A percentile compares a stretch with the other conserved stretches of the same genome.
phyloP scores from a whole-genome alignment of 2,888 invertebrate species.

The Scaptomyza flava region DNA sequence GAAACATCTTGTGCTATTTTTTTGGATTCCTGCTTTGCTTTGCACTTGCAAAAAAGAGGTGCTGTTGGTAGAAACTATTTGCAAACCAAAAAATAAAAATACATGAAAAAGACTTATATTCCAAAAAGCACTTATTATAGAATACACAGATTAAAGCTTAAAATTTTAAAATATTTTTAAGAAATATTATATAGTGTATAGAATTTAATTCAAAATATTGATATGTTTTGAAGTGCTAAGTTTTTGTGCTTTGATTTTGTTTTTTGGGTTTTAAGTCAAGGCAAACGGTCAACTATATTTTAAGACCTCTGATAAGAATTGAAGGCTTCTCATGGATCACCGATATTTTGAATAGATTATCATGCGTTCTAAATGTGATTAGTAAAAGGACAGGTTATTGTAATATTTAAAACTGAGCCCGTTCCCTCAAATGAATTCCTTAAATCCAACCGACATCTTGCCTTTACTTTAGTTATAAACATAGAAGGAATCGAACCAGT shows the following conservation, averaged over 20 bases:
- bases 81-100: too few relatives aligned
- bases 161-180: too few relatives aligned
- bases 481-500: too few relatives aligned
- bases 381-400: background rate
- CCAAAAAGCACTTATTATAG: too few relatives aligned
- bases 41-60: constrained; percentile 21
- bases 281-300: constrained; percentile 40
- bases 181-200: too few relatives aligned
- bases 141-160: too few relatives aligned
- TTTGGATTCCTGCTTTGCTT: background rate
- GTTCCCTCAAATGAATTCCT: too few relatives aligned
- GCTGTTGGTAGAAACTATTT: background rate
- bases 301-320: constrained; percentile 33
- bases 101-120: too few relatives aligned
- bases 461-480: background rate
- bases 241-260: constrained; percentile 2
- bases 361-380: background rate
- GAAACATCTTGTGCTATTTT: constrained; percentile 39
- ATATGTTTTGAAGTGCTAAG: background rate
- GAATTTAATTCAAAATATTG: background rate
- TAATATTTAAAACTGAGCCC: too few relatives aligned
- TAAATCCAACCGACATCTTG: background rate
- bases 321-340: constrained; percentile 6
- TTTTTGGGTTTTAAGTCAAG: constrained; percentile 53
- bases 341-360: background rate